Conservation (phyloP, 2,113 vertebrate species). For the Ammodytes dubius region DNA sequence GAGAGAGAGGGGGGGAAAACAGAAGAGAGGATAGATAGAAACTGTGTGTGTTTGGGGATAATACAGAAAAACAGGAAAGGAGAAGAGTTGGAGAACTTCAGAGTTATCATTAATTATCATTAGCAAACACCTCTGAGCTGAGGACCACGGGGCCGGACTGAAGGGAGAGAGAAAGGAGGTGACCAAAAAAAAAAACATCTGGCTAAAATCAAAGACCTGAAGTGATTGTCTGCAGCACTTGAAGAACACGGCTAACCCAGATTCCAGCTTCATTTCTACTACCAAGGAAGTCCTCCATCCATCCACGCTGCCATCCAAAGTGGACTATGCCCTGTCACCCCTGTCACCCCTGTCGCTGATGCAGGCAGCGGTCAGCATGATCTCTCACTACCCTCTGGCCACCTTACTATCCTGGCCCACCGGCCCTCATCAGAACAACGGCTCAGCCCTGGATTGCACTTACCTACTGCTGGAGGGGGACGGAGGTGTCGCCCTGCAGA, state of each 20-base stretch:
- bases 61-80: conserved; percentile 30
- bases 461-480: conserved; percentile 80
- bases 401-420: conserved; percentile 80
- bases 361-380: conserved; percentile 70
- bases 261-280: not conserved
- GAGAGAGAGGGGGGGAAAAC: conserved; percentile 9
- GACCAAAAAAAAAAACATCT: conserved; percentile 13
- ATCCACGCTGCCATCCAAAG: conserved; percentile 55
- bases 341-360: conserved; percentile 57
- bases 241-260: not conserved
- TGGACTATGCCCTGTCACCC: conserved; percentile 66
- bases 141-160: conserved; percentile 4
- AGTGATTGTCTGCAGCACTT: not conserved
- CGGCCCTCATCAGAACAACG: conserved; percentile 57
- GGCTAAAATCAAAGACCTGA: not conserved
- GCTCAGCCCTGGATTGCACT: conserved; percentile 75
- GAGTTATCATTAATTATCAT: conserved; percentile 16
- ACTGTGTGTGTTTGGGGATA: not conserved
- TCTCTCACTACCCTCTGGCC: conserved; percentile 83
- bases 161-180: conserved; percentile 23
- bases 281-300: conserved; percentile 7
- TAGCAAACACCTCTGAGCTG: conserved; percentile 18
- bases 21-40: conserved; percentile 8
- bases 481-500: conserved; percentile 83
- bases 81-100: conserved; percentile 37